Conservation (phyloP, 1,140 invertebrate genomes). For the Heliothis subflexa region DNA sequence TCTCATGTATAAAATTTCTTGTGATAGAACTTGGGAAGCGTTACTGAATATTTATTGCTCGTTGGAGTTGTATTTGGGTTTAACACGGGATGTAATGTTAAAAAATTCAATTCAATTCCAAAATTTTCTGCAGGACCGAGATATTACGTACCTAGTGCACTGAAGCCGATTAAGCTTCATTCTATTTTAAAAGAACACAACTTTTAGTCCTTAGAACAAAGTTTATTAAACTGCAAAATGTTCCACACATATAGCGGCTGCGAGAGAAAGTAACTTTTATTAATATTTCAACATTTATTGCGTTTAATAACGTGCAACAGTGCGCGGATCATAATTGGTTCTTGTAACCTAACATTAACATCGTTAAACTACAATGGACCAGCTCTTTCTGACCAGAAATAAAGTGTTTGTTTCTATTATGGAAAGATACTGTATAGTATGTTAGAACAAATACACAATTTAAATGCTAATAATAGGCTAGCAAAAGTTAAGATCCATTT, state of each 20-base stretch:
- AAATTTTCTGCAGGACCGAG: no score
- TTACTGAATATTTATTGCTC: conserved; percentile 31
- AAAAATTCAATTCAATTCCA: no score
- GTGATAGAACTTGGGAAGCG: neutral
- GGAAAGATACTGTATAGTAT: no score
- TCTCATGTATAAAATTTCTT: conserved; percentile 43
- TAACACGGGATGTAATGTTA: neutral
- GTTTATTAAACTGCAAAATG: neutral
- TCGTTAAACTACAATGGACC: conserved; percentile 1
- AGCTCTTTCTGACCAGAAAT: neutral
- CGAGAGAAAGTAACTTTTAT: conserved; percentile 11
- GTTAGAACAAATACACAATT: no score
- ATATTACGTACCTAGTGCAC: no score
- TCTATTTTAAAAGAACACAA: no score
- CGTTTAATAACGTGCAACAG: conserved; percentile 15
- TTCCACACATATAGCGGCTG: neutral
- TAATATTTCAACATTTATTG: conserved; percentile 1
- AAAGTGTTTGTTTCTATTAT: no score
- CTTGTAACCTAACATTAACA: conserved; percentile 6
- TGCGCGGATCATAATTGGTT: neutral
- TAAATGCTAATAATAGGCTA: no score
- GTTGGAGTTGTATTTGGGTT: conserved; percentile 10
- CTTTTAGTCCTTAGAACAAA: neutral
- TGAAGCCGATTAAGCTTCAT: no score
- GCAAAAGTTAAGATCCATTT: no score